A percentile compares a stretch with the other conserved stretches of the same genome.
Conservation (phyloP, 1,140 invertebrate genomes). For the Pinna nobilis region DNA sequence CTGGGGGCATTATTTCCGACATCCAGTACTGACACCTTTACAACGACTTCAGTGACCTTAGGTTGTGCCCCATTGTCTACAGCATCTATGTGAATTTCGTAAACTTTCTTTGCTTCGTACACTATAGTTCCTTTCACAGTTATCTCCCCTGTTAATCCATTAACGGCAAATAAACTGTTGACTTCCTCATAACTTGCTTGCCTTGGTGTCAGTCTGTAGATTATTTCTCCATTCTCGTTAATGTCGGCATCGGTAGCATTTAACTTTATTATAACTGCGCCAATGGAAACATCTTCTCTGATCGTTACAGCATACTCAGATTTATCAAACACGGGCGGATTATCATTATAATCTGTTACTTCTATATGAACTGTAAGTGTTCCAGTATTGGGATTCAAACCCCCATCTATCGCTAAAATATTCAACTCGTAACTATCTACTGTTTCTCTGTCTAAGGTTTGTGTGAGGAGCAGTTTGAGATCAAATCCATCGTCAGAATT, state of each 20-base stretch:
- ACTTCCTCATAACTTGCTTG: conserved; percentile 27
- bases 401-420: conserved; percentile 90
- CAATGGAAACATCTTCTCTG: conserved; percentile 72
- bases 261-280: conserved; percentile 87
- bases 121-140: conserved; percentile 34
- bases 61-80: conserved; percentile 74
- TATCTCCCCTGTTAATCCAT: conserved; percentile 62
- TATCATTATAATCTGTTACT: conserved; percentile 91
- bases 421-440: conserved; percentile 90
- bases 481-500: conserved; percentile 56
- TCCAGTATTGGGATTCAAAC: conserved; percentile 82
- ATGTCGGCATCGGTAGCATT: conserved; percentile 89
- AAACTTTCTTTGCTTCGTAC: conserved; percentile 62
- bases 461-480: conserved; percentile 48
- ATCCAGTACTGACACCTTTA: conserved; percentile 83
- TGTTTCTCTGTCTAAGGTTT: conserved; percentile 86
- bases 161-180: conserved; percentile 49
- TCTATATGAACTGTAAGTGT: conserved; percentile 55
- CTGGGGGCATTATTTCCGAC: conserved; percentile 93
- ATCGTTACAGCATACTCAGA: conserved; percentile 53
- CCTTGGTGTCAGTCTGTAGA: conserved; percentile 36
- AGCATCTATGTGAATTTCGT: conserved; percentile 66
- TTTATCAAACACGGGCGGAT: conserved; percentile 86
- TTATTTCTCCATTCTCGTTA: conserved; percentile 41
- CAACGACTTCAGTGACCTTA: conserved; percentile 78